Percentiles rank a stretch among this genome's conserved stretches.
Evolutionary conservation across 2,888 invertebrate species (phyloP).

Genomic region (Junonia oenone): DNA sequence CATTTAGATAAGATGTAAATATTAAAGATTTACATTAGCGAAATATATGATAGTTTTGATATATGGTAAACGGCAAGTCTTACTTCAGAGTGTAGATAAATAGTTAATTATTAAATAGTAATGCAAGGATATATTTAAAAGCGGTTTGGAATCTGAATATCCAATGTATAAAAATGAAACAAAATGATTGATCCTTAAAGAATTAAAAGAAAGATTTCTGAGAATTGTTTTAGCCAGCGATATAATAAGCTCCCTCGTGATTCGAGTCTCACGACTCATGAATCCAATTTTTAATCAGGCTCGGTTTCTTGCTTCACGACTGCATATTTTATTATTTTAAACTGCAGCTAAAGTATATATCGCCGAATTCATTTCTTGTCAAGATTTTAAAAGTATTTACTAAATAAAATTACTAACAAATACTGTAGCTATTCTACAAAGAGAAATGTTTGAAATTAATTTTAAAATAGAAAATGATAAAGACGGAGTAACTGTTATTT

Average conservation of each 20-base stretch:
- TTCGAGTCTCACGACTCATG: conserved; percentile 19
- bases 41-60: not conserved
- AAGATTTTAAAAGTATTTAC: not conserved
- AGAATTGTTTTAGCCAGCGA: conserved; percentile 11
- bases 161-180: not conserved
- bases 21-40: not conserved
- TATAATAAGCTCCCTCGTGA: conserved; percentile 23
- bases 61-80: not conserved
- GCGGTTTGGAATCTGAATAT: not conserved
- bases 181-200: conserved; percentile 8
- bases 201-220: conserved; percentile 8
- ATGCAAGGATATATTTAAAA: not conserved
- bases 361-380: not conserved
- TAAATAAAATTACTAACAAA: not conserved
- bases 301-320: conserved; percentile 11
- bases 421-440: not conserved
- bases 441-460: not conserved
- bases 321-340: conserved; percentile 14
- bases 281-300: conserved; percentile 20
- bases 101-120: not conserved
- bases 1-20: not conserved
- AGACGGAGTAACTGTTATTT: not conserved
- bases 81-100: not conserved
- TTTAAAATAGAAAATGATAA: conserved; percentile 6
- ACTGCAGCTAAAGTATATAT: conserved; percentile 5